A percentile compares a stretch with the other conserved stretches of the same genome.
phyloP scores from a whole-genome alignment of 2,888 invertebrate species.

The Dicyrtoma fusca region DNA sequence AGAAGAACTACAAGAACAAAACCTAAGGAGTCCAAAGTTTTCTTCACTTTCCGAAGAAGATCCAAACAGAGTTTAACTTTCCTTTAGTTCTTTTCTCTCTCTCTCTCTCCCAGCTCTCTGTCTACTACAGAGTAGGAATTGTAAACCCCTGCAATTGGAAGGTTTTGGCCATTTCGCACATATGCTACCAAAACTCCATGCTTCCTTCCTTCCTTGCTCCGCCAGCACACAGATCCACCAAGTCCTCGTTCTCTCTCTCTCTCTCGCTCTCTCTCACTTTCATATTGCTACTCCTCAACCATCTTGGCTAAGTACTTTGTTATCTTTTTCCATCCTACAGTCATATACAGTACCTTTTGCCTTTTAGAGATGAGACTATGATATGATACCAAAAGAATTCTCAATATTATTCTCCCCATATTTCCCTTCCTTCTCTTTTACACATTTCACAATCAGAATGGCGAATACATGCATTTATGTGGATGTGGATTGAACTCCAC shows the following conservation, averaged over 20 bases:
- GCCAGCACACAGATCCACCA: slow-evolving; percentile 15
- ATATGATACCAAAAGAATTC: no score
- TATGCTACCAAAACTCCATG: slow-evolving; percentile 54
- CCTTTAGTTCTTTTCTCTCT: slow-evolving; percentile 34
- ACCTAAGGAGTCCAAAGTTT: slow-evolving; percentile 33
- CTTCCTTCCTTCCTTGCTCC: slow-evolving; percentile 42
- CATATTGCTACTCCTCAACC: slow-evolving; percentile 33
- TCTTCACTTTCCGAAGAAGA: slow-evolving; percentile 39
- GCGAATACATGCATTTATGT: no score
- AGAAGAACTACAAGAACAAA: slow-evolving; percentile 16
- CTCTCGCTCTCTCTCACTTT: slow-evolving; percentile 31
- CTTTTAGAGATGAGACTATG: not conserved
- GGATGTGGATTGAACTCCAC: no score
- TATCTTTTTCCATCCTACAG: slow-evolving; percentile 43
- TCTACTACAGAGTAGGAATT: slow-evolving; percentile 30
- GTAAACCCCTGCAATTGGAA: slow-evolving; percentile 55
- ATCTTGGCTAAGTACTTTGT: slow-evolving; percentile 43
- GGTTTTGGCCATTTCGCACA: slow-evolving; percentile 56
- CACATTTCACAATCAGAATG: no score
- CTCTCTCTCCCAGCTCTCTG: slow-evolving; percentile 26
- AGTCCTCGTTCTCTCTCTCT: slow-evolving; percentile 35
- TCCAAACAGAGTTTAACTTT: slow-evolving; percentile 41
- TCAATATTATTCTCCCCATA: slow-evolving; percentile 24
- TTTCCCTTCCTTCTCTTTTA: slow-evolving; percentile 23
- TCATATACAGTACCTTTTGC: slow-evolving; percentile 20